Evolutionary conservation across 2,113 vertebrate genomes (phyloP).

Genomic region (Chitala chitala): DNA sequence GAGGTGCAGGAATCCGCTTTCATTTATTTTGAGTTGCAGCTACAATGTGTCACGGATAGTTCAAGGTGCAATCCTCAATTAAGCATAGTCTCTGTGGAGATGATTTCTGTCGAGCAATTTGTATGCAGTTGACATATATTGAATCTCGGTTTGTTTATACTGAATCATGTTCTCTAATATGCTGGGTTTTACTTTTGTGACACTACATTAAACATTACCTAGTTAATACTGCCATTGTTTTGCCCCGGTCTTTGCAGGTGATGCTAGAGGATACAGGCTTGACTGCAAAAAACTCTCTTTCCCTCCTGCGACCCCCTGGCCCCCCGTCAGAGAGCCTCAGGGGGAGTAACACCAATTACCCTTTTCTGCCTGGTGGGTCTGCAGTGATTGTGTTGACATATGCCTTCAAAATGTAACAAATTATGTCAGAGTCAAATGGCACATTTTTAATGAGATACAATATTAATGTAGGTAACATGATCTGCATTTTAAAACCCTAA

Average conservation of each 20-base stretch:
- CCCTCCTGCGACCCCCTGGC: constrained; percentile 75
- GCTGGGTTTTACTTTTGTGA: not conserved
- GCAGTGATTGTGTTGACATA: not conserved
- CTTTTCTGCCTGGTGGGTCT: constrained; percentile 75
- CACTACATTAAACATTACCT: not conserved
- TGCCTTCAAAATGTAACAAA: not conserved
- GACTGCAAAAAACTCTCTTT: constrained; percentile 80
- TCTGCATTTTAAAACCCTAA: too few species aligned
- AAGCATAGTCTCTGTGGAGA: too few species aligned
- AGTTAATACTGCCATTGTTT: too few species aligned
- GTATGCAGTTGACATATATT: not conserved
- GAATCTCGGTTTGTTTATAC: not conserved
- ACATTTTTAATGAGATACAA: too few species aligned
- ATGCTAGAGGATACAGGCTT: constrained; percentile 72
- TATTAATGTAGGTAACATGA: too few species aligned
- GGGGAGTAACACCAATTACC: constrained; percentile 81
- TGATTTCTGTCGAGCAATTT: too few species aligned
- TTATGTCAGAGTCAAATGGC: too few species aligned
- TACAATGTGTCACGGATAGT: not conserved
- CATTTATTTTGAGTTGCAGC: not conserved
- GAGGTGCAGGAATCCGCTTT: constrained; percentile 63
- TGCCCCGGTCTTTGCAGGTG: too few species aligned
- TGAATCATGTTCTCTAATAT: not conserved
- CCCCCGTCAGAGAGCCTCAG: constrained; percentile 72
- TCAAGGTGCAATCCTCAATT: not conserved